A percentile compares a stretch with the other conserved stretches of the same genome.
phyloP scores from a whole-genome alignment of 2,113 vertebrate species.

The Albula glossodonta region DNA sequence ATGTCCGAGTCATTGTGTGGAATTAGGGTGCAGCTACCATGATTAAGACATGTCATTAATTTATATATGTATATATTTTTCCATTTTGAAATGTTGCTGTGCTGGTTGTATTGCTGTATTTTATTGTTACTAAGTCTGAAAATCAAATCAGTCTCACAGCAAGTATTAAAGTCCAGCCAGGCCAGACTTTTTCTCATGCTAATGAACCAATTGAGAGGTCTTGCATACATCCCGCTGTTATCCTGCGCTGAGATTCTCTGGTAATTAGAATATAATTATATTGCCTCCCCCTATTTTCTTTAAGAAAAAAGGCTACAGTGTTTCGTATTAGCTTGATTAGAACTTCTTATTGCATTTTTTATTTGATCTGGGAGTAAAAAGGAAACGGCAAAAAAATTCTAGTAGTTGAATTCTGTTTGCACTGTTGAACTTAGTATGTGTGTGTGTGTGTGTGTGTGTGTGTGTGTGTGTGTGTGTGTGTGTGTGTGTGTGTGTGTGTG shows the following conservation, averaged over 20 bases:
- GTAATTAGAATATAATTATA: neutral
- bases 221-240: neutral
- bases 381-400: neutral
- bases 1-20: neutral
- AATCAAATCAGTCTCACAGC: neutral
- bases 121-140: neutral
- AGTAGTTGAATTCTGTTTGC: neutral
- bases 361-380: neutral
- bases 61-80: neutral
- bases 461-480: neutral
- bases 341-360: neutral
- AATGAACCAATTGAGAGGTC: neutral
- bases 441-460: neutral
- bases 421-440: neutral
- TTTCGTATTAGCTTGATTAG: neutral
- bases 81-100: neutral
- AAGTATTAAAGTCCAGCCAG: neutral
- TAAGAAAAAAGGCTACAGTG: neutral
- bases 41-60: neutral
- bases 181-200: neutral
- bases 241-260: neutral
- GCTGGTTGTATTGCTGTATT: neutral
- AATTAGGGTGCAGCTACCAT: neutral
- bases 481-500: constrained; percentile 13
- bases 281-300: neutral